Evolutionary conservation across 2,113 vertebrate genomes (phyloP).

Genomic region (Phylloscopus trochiloides): DNA sequence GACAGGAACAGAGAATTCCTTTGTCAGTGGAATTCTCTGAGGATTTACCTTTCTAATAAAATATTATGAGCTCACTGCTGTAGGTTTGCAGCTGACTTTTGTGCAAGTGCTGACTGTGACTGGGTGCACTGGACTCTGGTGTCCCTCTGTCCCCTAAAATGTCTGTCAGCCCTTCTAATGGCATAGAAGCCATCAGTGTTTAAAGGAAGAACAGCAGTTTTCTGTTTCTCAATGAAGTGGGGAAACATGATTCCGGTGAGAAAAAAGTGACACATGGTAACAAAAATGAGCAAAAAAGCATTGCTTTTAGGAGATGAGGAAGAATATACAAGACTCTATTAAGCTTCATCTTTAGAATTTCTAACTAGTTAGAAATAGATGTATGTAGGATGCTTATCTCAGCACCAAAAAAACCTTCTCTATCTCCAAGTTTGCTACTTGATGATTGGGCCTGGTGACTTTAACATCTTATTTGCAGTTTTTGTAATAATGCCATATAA

Average conservation of each 20-base stretch:
- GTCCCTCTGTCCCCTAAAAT: background rate
- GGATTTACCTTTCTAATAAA: background rate
- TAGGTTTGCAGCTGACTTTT: background rate
- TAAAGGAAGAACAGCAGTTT: background rate
- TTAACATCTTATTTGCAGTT: background rate
- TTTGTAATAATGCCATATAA: background rate
- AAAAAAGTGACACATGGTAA: background rate
- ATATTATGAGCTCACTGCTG: background rate
- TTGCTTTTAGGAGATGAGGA: background rate
- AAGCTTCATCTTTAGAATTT: background rate
- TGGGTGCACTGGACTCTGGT: background rate
- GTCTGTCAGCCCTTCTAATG: background rate
- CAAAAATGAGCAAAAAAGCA: background rate
- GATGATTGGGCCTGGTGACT: background rate
- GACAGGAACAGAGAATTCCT: background rate
- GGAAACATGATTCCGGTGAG: background rate
- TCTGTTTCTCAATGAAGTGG: background rate
- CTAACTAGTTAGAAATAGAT: background rate
- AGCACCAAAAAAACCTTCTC: background rate
- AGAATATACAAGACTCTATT: background rate
- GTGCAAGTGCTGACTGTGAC: background rate
- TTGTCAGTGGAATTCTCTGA: background rate
- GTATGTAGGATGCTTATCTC: background rate
- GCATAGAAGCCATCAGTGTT: background rate
- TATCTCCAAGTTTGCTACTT: background rate